phyloP scores from a whole-genome alignment of 2,888 invertebrate species.

The Cryptophagus acutangulus region DNA sequence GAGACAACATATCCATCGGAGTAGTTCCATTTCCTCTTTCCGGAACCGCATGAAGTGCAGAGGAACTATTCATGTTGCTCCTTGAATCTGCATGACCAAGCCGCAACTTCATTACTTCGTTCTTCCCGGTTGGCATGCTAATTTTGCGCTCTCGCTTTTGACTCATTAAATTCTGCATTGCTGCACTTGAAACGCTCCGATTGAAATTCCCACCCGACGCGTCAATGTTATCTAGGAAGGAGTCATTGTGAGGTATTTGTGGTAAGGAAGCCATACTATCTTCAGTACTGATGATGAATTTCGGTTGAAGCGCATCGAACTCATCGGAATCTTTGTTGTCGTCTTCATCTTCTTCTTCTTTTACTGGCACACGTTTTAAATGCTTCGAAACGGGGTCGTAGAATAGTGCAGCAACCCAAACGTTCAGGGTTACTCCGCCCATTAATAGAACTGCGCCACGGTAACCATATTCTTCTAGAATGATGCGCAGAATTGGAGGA shows the following conservation, averaged over 20 bases:
- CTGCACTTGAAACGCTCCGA: conserved; percentile 67
- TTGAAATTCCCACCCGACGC: conserved; percentile 51
- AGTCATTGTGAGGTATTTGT: conserved; percentile 41
- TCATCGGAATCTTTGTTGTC: too few relatives aligned
- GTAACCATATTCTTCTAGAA: conserved; percentile 71
- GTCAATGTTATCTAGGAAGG: conserved; percentile 39
- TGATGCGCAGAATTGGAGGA: conserved; percentile 68
- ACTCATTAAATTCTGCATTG: conserved; percentile 56
- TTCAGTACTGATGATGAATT: conserved; percentile 44
- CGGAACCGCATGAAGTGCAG: conserved; percentile 61
- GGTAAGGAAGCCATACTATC: conserved; percentile 42
- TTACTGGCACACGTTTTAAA: conserved; percentile 58
- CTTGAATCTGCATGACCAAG: conserved; percentile 31
- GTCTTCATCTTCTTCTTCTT: conserved; percentile 43
- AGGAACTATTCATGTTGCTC: conserved; percentile 40
- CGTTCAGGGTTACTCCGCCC: conserved; percentile 77
- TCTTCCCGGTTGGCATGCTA: conserved; percentile 54
- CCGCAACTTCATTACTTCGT: conserved; percentile 39
- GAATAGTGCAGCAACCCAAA: conserved; percentile 77
- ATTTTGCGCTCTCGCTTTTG: conserved; percentile 53
- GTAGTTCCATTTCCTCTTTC: conserved; percentile 51
- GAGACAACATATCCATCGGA: conserved; percentile 37
- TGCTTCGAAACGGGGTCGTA: conserved; percentile 82
- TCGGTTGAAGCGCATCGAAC: conserved; percentile 38
- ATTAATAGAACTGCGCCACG: conserved; percentile 76